These are phyloP conservation scores for Apogon talboti DNA, from an alignment of 2,797 vertebrate species.

Conservation along the genomic window DNA sequence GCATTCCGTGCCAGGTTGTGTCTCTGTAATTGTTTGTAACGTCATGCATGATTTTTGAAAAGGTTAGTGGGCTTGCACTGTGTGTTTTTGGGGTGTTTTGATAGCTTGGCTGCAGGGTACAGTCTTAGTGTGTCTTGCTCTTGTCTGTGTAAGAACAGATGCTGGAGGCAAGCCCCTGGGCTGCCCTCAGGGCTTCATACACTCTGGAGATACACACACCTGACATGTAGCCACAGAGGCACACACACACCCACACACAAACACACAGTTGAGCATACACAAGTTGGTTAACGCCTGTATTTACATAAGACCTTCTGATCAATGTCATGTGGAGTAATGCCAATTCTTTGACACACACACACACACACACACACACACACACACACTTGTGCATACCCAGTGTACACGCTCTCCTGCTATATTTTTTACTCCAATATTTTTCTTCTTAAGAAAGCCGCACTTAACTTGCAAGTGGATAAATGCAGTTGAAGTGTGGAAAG, in stretches of 20 bases:
- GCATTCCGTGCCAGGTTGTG: constrained; percentile 56
- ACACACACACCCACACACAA: constrained; percentile 10
- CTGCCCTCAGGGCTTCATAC: constrained; percentile 80
- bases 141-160: constrained; percentile 83
- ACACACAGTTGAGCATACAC: constrained; percentile 31
- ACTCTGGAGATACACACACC: constrained; percentile 68
- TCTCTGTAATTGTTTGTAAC: constrained; percentile 69
- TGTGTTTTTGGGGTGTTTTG: constrained; percentile 42
- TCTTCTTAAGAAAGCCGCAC: constrained; percentile 43
- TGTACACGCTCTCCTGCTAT: constrained; percentile 16
- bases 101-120: constrained; percentile 74
- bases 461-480: constrained; percentile 59
- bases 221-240: constrained; percentile 52
- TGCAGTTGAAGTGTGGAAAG: constrained; percentile 74
- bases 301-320: constrained; percentile 73
- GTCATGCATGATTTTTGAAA: constrained; percentile 70
- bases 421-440: constrained; percentile 27
- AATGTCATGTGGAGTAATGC: constrained; percentile 56
- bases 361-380: constrained; percentile 42
- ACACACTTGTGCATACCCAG: constrained; percentile 9
- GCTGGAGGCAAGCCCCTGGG: constrained; percentile 80
- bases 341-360: constrained; percentile 47
- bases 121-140: constrained; percentile 78
- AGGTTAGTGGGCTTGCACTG: constrained; percentile 57
- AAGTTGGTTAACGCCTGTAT: constrained; percentile 57